Evolutionary conservation across 2,797 vertebrate species (phyloP).

Genomic region (Philypnodon macrostomus): DNA sequence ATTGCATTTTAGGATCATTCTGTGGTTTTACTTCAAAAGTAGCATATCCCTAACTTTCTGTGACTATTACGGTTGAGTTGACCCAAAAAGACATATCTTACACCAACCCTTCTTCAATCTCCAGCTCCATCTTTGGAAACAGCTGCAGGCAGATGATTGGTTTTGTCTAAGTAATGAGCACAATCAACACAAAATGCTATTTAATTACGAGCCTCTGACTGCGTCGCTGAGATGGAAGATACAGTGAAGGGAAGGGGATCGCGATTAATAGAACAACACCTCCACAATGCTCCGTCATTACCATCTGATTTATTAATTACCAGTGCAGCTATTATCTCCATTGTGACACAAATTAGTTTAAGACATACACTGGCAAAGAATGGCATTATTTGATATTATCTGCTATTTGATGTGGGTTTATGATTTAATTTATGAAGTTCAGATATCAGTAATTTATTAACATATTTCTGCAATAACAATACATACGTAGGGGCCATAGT

Average conservation of each 20-base stretch:
- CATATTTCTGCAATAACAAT: too few species aligned
- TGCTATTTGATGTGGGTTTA: constrained; percentile 5
- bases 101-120: constrained; percentile 49
- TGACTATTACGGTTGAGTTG: constrained; percentile 4
- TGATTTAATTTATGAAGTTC: too few species aligned
- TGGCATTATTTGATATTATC: constrained; percentile 19
- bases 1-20: too few species aligned
- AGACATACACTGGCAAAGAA: constrained; percentile 19
- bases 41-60: too few species aligned
- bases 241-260: constrained; percentile 47
- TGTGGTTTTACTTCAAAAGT: too few species aligned
- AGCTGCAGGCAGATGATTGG: constrained; percentile 64
- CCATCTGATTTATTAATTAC: constrained; percentile 73
- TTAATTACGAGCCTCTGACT: constrained; percentile 61
- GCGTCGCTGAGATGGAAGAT: constrained; percentile 64
- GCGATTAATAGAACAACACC: constrained; percentile 63
- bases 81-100: constrained; percentile 22
- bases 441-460: too few species aligned
- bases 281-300: constrained; percentile 56
- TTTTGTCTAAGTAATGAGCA: constrained; percentile 69
- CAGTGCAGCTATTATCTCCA: constrained; percentile 40
- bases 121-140: constrained; percentile 54
- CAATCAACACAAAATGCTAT: constrained; percentile 68
- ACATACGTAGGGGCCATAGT: constrained; percentile 12
- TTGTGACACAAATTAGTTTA: constrained; percentile 50